Evolutionary conservation across 2,113 vertebrate genomes (phyloP).

Genomic region (Hyla sarda): DNA sequence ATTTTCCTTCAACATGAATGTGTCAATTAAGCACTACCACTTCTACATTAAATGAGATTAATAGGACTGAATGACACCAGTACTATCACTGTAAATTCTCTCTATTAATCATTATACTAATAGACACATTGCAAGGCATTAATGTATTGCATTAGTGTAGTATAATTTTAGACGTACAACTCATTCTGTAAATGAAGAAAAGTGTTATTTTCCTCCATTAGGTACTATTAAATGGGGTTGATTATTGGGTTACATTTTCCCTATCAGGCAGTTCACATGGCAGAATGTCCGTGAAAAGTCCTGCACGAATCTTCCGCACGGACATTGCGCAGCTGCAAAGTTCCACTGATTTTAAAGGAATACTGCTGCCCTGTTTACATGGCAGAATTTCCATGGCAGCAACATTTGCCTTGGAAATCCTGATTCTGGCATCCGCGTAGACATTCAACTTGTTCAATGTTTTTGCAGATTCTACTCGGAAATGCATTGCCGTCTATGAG

Average conservation of each 20-base stretch:
- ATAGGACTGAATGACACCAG: conserved; percentile 4
- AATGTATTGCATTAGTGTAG: conserved; percentile 33
- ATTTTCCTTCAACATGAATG: conserved; percentile 55
- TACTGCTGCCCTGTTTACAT: too few species aligned
- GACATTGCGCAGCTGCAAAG: background rate
- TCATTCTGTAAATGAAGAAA: conserved; percentile 15
- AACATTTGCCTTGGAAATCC: too few species aligned
- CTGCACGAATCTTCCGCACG: too few species aligned
- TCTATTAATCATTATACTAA: conserved; percentile 58
- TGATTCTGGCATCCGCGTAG: too few species aligned
- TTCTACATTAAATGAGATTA: conserved; percentile 44
- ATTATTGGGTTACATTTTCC: background rate
- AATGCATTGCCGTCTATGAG: too few species aligned
- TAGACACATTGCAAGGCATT: conserved; percentile 39
- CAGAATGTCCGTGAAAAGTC: too few species aligned
- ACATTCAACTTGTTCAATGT: too few species aligned
- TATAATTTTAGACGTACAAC: background rate
- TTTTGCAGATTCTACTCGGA: too few species aligned
- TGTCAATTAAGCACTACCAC: conserved; percentile 55
- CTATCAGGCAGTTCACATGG: too few species aligned
- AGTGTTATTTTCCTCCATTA: conserved; percentile 15
- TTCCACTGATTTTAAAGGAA: background rate
- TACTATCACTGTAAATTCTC: conserved; percentile 5
- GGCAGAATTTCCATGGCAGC: too few species aligned
- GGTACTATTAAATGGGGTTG: background rate